These are phyloP conservation scores for Poeciliopsis turneri DNA, from an alignment of 2,797 vertebrate genomes.

Conservation along the genomic window DNA sequence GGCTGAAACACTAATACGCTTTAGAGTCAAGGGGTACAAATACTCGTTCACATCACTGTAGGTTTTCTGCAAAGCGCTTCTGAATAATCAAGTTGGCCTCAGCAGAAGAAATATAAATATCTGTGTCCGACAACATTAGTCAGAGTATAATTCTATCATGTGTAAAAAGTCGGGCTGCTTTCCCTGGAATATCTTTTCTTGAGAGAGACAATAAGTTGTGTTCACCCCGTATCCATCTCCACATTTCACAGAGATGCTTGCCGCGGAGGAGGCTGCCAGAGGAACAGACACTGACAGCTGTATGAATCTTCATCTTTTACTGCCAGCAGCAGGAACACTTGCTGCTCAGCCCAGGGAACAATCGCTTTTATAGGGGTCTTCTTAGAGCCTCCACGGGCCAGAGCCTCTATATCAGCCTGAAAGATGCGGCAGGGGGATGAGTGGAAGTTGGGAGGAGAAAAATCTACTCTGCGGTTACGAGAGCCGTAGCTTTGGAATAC, in stretches of 20 bases:
- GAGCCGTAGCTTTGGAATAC: conserved; percentile 45
- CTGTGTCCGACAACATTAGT: neutral
- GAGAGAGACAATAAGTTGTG: conserved; percentile 2
- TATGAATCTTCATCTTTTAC: conserved; percentile 49
- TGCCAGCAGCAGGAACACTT: conserved; percentile 50
- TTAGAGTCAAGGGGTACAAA: neutral
- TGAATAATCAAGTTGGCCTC: neutral
- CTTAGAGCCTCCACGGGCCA: conserved; percentile 20
- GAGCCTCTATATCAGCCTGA: conserved; percentile 37
- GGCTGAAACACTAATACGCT: neutral
- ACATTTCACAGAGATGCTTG: conserved; percentile 21
- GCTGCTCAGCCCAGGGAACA: conserved; percentile 52
- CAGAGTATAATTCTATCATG: neutral
- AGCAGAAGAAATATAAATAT: neutral
- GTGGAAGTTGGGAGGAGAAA: neutral
- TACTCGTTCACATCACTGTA: neutral
- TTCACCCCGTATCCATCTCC: conserved; percentile 1
- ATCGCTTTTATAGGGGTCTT: conserved; percentile 54
- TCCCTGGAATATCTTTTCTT: neutral
- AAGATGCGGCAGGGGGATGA: conserved; percentile 23
- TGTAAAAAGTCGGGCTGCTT: neutral
- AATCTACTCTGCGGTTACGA: conserved; percentile 28
- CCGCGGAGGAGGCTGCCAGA: conserved; percentile 28
- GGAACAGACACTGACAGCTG: conserved; percentile 60
- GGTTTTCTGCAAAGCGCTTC: neutral